phyloP scores from a whole-genome alignment of 2,888 invertebrate species.

The Hypsopygia costalis region DNA sequence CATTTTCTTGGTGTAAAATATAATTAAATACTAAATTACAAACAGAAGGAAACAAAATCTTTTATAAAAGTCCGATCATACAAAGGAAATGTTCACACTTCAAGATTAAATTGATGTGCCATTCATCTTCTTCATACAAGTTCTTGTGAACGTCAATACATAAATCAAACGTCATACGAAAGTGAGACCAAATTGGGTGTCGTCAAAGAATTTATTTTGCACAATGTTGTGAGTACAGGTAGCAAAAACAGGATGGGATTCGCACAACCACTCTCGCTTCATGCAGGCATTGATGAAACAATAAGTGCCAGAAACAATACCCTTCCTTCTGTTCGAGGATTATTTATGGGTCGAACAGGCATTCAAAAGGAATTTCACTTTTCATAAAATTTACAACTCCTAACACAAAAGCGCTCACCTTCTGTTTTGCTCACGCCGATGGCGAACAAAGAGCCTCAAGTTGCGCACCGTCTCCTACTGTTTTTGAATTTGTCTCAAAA shows the following conservation, averaged over 20 bases:
- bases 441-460: slow-evolving; percentile 70
- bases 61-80: background rate
- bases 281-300: slow-evolving; percentile 72
- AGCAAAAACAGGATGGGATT: slow-evolving; percentile 50
- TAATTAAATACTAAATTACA: background rate
- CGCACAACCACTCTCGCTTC: slow-evolving; percentile 64
- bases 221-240: slow-evolving; percentile 51
- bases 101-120: slow-evolving; percentile 1
- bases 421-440: slow-evolving; percentile 77
- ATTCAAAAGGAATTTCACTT: slow-evolving; percentile 81
- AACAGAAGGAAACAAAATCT: background rate
- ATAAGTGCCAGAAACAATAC: slow-evolving; percentile 75
- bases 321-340: slow-evolving; percentile 67
- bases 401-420: slow-evolving; percentile 73
- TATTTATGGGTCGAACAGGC: slow-evolving; percentile 73
- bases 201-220: slow-evolving; percentile 34
- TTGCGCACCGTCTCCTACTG: slow-evolving; percentile 78
- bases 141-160: slow-evolving; percentile 7
- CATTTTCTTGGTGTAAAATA: background rate
- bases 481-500: slow-evolving; percentile 75
- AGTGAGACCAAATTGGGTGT: slow-evolving; percentile 32
- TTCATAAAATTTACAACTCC: slow-evolving; percentile 79
- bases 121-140: slow-evolving; percentile 6
- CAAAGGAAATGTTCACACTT: background rate
- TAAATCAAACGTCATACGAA: slow-evolving; percentile 22